Conservation (phyloP, 2,888 invertebrate genomes). For the Philopedon plagiatum region DNA sequence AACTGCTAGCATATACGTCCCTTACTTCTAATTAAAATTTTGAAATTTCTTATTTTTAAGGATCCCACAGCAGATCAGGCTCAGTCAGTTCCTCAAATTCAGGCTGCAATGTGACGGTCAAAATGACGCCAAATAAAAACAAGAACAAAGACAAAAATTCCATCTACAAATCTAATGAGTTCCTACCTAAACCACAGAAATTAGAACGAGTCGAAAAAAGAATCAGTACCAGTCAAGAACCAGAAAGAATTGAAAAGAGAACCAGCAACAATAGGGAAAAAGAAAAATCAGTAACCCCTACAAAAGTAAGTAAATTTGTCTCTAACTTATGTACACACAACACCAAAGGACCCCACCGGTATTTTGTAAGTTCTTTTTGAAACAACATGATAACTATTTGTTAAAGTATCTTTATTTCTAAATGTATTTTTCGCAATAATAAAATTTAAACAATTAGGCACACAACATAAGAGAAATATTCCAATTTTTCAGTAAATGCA, state of each 20-base stretch:
- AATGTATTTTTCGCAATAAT: no score
- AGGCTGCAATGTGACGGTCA: constrained; percentile 66
- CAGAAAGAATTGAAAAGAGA: constrained; percentile 62
- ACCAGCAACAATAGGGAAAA: constrained; percentile 12
- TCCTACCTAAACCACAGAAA: constrained; percentile 65
- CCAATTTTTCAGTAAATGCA: no score
- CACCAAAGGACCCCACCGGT: no score
- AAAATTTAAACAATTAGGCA: no score
- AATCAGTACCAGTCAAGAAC: constrained; percentile 48
- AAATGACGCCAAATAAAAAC: constrained; percentile 56
- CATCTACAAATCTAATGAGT: constrained; percentile 63
- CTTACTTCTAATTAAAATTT: no score
- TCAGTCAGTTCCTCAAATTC: constrained; percentile 68
- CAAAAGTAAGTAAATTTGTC: constrained; percentile 44
- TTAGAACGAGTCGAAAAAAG: constrained; percentile 62
- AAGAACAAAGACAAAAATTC: constrained; percentile 52
- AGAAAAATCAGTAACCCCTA: constrained; percentile 15
- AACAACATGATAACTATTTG: no score
- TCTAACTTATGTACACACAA: neutral
- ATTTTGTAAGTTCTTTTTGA: no score
- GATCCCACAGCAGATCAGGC: constrained; percentile 82
- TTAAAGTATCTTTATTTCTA: no score
- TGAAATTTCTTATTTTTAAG: constrained; percentile 77
- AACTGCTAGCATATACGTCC: no score
- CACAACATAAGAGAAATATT: no score